Conservation (phyloP, 2,797 vertebrate genomes). For the Pipistrellus pipistrellus region DNA sequence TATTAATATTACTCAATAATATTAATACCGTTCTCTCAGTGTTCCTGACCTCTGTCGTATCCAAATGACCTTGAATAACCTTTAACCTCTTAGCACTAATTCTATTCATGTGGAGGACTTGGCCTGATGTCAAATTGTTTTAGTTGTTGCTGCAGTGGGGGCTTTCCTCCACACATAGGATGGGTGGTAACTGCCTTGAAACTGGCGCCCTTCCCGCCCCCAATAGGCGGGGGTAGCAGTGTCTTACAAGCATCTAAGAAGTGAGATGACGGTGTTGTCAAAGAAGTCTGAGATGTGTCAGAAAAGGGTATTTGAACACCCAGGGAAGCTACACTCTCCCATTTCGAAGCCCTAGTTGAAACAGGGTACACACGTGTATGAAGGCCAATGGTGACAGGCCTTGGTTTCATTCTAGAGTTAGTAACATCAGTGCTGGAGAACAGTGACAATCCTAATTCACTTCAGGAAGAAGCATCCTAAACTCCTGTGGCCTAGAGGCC, state of each 20-base stretch:
- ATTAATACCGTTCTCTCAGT: conserved; percentile 89
- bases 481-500: not conserved
- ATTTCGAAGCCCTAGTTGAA: not conserved
- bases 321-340: too few relatives aligned
- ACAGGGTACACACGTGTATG: too few relatives aligned
- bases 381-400: not conserved
- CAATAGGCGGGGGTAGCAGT: not conserved
- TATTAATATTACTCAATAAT: conserved; percentile 96
- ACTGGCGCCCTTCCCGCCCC: not conserved
- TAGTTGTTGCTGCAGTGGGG: conserved; percentile 77
- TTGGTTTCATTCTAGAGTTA: not conserved
- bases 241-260: not conserved
- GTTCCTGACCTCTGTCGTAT: conserved; percentile 86
- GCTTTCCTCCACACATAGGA: not conserved
- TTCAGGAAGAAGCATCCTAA: not conserved
- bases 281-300: not conserved
- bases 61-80: conserved; percentile 88
- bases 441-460: not conserved
- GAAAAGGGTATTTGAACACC: not conserved
- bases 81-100: conserved; percentile 87
- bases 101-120: conserved; percentile 91
- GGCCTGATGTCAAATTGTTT: conserved; percentile 91
- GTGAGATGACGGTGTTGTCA: not conserved
- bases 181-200: not conserved
- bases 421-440: not conserved